phyloP scores from a whole-genome alignment of 2,888 invertebrate species.

The Tolmerus cingulatus region DNA sequence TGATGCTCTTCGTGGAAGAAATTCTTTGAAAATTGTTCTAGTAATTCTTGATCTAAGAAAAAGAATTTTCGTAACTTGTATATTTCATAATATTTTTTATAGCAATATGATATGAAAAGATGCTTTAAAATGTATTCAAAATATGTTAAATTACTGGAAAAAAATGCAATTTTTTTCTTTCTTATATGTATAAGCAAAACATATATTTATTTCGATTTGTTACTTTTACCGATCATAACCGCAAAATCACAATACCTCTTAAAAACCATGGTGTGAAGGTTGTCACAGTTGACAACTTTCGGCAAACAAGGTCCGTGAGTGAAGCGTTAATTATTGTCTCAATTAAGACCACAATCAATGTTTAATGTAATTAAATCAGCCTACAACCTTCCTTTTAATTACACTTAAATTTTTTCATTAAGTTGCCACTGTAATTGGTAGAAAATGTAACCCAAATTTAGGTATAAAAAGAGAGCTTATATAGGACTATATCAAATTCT shows the following conservation, averaged over 20 bases:
- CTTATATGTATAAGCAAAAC: background rate
- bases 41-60: background rate
- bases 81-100: too few species aligned
- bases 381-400: background rate
- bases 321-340: constrained; percentile 6
- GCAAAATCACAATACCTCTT: background rate
- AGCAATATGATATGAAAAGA: too few species aligned
- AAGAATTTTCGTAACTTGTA: background rate
- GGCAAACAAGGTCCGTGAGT: background rate
- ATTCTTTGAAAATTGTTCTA: background rate
- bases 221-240: background rate
- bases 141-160: too few species aligned
- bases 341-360: background rate
- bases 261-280: background rate
- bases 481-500: background rate
- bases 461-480: background rate
- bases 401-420: background rate
- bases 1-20: background rate
- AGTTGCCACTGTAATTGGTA: background rate
- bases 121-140: too few species aligned
- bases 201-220: background rate
- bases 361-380: background rate
- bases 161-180: too few species aligned
- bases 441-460: background rate
- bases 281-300: constrained; percentile 3